phyloP scores from a whole-genome alignment of 2,113 vertebrate genomes.

The Sinocyclocheilus grahami region DNA sequence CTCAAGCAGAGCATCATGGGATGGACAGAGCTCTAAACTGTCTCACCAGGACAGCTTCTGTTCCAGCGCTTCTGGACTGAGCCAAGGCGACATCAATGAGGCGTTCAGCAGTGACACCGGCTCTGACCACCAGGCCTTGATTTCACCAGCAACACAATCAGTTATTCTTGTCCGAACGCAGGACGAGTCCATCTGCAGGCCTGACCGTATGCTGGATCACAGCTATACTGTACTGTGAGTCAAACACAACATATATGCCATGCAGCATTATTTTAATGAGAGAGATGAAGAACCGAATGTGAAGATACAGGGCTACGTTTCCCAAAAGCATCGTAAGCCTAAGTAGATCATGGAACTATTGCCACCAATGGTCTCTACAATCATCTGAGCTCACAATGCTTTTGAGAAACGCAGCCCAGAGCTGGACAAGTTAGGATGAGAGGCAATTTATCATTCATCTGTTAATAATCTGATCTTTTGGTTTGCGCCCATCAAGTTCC shows the following conservation, averaged over 20 bases:
- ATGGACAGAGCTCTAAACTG: constrained; percentile 65
- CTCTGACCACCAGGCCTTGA: constrained; percentile 14
- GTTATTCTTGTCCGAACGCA: constrained; percentile 35
- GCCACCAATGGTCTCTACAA: no score
- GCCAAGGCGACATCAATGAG: constrained; percentile 45
- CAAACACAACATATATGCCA: not conserved
- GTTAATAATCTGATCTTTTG: not conserved
- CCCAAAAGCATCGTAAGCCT: no score
- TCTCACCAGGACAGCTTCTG: constrained; percentile 73
- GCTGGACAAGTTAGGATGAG: no score
- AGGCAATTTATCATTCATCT: not conserved
- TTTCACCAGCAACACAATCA: not conserved
- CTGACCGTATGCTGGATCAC: constrained; percentile 60
- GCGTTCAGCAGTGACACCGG: constrained; percentile 45
- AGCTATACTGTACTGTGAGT: constrained; percentile 70
- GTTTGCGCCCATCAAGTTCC: not conserved
- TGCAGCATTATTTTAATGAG: not conserved
- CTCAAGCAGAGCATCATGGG: constrained; percentile 1
- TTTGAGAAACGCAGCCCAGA: not conserved
- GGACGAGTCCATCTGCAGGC: constrained; percentile 31
- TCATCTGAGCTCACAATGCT: no score
- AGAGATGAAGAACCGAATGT: not conserved
- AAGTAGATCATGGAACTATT: no score
- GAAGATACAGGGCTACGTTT: not conserved
- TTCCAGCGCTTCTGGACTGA: constrained; percentile 72